A percentile compares a stretch with the other conserved stretches of the same genome.
Evolutionary conservation across 2,888 invertebrate genomes (phyloP).

Genomic region (Mesodorylaimus sp.): DNA sequence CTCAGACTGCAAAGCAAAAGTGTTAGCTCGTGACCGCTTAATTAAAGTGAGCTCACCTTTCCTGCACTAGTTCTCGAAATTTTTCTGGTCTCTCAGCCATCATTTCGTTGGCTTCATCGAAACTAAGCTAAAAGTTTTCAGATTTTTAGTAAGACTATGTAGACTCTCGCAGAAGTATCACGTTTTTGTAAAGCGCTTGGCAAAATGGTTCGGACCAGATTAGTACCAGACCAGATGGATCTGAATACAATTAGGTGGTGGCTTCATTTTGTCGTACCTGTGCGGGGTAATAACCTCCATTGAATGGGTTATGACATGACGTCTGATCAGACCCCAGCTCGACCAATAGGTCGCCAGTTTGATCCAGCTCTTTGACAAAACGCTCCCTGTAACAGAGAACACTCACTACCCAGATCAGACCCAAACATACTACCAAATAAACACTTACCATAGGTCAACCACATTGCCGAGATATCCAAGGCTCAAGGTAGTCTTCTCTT

Average conservation of each 20-base stretch:
- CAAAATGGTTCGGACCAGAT: too few relatives aligned
- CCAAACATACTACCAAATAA: neutral
- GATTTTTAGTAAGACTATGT: constrained; percentile 5
- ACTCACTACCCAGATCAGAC: neutral
- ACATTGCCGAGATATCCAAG: constrained; percentile 44
- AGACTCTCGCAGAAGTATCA: too few relatives aligned
- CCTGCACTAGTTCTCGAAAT: constrained; percentile 39
- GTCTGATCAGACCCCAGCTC: constrained; percentile 46
- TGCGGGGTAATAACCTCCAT: constrained; percentile 44
- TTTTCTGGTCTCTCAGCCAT: constrained; percentile 37
- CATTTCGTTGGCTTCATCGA: constrained; percentile 36
- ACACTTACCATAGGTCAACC: constrained; percentile 38
- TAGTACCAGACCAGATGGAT: too few relatives aligned
- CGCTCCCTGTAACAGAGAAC: constrained; percentile 36
- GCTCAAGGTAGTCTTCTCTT: constrained; percentile 33
- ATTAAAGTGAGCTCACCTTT: constrained; percentile 30
- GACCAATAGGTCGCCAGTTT: constrained; percentile 39
- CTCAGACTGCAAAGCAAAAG: constrained; percentile 33
- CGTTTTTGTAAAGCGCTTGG: too few relatives aligned
- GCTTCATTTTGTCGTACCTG: constrained; percentile 28
- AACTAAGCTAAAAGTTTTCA: constrained; percentile 26
- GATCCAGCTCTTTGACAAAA: constrained; percentile 36
- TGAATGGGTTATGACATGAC: constrained; percentile 43
- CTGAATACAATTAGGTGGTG: too few relatives aligned
- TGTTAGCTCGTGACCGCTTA: neutral